These are phyloP conservation scores for Arizona elegans DNA, from an alignment of 2,113 vertebrate species.

Conservation along the genomic window DNA sequence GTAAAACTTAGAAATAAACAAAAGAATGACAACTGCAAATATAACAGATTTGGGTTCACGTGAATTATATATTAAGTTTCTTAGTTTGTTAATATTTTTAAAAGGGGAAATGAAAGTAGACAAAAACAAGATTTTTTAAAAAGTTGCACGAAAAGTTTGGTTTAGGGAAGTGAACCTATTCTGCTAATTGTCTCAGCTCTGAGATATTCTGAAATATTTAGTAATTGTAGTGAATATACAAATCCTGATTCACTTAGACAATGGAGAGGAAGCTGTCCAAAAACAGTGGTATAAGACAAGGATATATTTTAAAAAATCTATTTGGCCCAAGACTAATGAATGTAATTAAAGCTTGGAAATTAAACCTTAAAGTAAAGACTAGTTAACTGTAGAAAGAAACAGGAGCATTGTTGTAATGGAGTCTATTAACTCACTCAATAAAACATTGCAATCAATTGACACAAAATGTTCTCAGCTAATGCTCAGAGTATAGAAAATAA, in stretches of 20 bases:
- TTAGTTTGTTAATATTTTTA: not conserved
- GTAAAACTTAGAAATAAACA: not conserved
- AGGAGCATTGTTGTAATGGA: not conserved
- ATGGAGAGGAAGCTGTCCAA: not conserved
- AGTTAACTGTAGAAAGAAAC: not conserved
- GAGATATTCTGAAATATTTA: not conserved
- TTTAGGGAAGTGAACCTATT: not conserved
- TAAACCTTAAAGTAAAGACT: not conserved
- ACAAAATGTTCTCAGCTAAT: not conserved
- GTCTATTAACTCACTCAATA: not conserved
- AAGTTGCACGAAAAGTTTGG: not conserved
- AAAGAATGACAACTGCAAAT: not conserved
- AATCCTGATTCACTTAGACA: not conserved
- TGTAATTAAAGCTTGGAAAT: not conserved
- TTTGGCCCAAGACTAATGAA: not conserved
- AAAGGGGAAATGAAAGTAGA: not conserved
- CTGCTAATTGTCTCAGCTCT: not conserved
- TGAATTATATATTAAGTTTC: not conserved
- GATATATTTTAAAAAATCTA: not conserved
- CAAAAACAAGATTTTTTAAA: not conserved
- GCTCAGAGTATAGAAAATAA: not conserved
- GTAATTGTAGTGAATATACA: not conserved
- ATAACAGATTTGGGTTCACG: not conserved
- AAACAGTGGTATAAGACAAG: not conserved
- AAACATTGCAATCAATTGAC: not conserved